phyloP scores from a whole-genome alignment of 23 tunicate genomes.

The Trididemnum clinides region DNA sequence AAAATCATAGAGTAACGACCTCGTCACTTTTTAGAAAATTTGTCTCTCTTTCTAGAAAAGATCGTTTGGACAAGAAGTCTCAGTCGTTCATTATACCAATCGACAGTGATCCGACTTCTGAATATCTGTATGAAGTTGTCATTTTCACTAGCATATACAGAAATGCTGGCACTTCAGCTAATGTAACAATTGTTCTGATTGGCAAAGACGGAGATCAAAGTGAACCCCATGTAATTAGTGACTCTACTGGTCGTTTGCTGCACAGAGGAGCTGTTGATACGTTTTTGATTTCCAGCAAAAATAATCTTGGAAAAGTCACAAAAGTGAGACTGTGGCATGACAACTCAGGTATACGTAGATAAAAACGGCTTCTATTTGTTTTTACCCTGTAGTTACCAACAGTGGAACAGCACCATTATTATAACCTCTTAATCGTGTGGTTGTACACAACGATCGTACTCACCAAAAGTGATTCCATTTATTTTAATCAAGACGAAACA shows the following conservation, averaged over 20 bases:
- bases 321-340: slow-evolving; percentile 79
- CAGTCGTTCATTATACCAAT: slow-evolving; percentile 40
- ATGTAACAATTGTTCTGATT: slow-evolving; percentile 49
- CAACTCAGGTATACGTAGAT: slow-evolving; percentile 60
- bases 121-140: slow-evolving; percentile 73
- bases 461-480: too few species aligned
- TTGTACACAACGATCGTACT: too few species aligned
- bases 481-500: too few species aligned
- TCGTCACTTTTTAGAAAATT: too few species aligned
- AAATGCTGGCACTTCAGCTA: slow-evolving; percentile 79
- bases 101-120: slow-evolving; percentile 39
- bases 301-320: slow-evolving; percentile 39
- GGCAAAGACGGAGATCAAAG: slow-evolving; percentile 31
- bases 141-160: slow-evolving; percentile 56
- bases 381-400: too few species aligned
- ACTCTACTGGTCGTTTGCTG: slow-evolving; percentile 16
- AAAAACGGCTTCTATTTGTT: too few species aligned
- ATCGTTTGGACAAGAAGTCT: neutral
- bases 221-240: slow-evolving; percentile 57
- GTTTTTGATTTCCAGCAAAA: slow-evolving; percentile 51
- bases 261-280: slow-evolving; percentile 71
- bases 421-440: too few species aligned
- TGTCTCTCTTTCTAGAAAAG: too few species aligned
- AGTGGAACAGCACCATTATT: too few species aligned
- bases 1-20: too few species aligned